phyloP scores from a whole-genome alignment of 1,140 invertebrate genomes.

The Bilobella aurantiaca region DNA sequence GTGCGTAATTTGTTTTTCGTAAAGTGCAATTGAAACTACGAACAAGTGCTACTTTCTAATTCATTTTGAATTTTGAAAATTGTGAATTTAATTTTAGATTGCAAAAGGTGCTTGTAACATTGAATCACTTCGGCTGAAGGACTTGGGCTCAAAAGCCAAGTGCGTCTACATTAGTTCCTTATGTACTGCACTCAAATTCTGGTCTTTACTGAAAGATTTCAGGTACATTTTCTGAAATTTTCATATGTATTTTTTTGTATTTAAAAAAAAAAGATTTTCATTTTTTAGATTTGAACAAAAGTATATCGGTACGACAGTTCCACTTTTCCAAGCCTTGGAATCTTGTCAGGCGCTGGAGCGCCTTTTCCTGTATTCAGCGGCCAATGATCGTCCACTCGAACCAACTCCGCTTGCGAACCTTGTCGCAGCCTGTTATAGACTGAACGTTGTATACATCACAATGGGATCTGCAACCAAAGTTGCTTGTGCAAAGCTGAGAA shows the following conservation, averaged over 20 bases:
- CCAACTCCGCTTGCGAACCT: neutral
- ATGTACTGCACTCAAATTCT: conserved; percentile 11
- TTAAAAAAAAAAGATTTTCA: neutral
- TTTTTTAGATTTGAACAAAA: conserved; percentile 18
- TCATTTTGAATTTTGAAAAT: neutral
- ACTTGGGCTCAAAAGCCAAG: conserved; percentile 2
- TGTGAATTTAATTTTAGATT: neutral
- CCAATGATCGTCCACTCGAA: neutral
- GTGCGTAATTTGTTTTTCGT: neutral
- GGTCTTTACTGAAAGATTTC: conserved; percentile 17
- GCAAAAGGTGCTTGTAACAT: neutral
- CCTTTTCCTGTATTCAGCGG: neutral
- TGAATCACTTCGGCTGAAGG: neutral
- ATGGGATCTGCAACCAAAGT: neutral
- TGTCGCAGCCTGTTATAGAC: neutral
- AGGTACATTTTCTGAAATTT: conserved; percentile 16
- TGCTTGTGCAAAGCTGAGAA: neutral
- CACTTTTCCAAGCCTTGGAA: neutral
- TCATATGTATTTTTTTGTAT: neutral
- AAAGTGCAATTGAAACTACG: neutral
- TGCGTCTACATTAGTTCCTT: conserved; percentile 18
- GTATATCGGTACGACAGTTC: conserved; percentile 9
- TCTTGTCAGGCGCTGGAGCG: conserved; percentile 6
- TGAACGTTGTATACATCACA: neutral
- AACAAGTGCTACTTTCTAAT: neutral